Conservation (phyloP, 1,140 invertebrate species). For the Drosophila arizonae region DNA sequence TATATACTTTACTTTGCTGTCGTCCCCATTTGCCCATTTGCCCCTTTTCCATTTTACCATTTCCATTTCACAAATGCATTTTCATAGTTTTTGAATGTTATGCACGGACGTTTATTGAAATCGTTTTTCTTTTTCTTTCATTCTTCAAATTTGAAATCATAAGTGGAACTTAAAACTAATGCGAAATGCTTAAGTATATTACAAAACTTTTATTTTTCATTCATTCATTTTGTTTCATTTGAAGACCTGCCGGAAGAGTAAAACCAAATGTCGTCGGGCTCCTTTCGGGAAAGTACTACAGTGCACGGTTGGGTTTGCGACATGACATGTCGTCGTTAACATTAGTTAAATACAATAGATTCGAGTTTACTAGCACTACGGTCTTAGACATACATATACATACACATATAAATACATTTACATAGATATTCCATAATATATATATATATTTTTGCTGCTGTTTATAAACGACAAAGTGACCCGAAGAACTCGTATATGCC, state of each 20-base stretch:
- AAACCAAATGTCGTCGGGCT: conserved; percentile 18
- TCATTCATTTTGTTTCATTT: neutral
- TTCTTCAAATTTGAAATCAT: conserved; percentile 54
- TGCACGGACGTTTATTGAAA: conserved; percentile 80
- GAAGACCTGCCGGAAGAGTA: conserved; percentile 29
- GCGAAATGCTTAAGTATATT: conserved; percentile 76
- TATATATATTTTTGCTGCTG: conserved; percentile 29
- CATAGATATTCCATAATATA: conserved; percentile 47
- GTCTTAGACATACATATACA: conserved; percentile 68
- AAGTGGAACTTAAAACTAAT: conserved; percentile 65
- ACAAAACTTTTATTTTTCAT: conserved; percentile 48
- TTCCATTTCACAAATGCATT: conserved; percentile 54
- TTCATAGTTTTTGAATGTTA: conserved; percentile 71
- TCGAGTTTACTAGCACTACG: conserved; percentile 64
- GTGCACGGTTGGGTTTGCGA: conserved; percentile 52
- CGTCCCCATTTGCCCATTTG: too few relatives aligned
- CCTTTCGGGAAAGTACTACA: conserved; percentile 19
- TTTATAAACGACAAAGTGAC: conserved; percentile 21
- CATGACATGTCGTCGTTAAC: conserved; percentile 48
- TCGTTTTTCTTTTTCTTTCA: conserved; percentile 63
- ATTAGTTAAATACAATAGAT: conserved; percentile 67
- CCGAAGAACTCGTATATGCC: conserved; percentile 11
- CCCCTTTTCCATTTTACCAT: too few relatives aligned
- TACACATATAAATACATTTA: conserved; percentile 62
- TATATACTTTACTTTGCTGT: conserved; percentile 43